These are phyloP conservation scores for Drosophila rufa DNA, from an alignment of 1,140 invertebrate genomes.

Conservation along the genomic window DNA sequence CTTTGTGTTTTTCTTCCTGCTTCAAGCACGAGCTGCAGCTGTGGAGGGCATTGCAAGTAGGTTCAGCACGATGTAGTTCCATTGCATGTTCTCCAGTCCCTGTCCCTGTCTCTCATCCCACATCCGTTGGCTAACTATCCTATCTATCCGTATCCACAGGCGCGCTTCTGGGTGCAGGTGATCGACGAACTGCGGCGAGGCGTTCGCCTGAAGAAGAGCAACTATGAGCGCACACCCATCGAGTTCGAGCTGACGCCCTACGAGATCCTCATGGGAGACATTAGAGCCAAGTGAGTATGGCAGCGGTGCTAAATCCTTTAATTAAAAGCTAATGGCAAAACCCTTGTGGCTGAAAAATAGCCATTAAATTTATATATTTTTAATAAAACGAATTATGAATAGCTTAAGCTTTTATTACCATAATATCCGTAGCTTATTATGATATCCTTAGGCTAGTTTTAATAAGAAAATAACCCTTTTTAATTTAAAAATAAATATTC, in stretches of 20 bases:
- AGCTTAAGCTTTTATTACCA: background rate
- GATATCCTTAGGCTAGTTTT: background rate
- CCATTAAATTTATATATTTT: background rate
- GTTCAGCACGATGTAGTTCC: conserved; percentile 53
- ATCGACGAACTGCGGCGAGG: conserved; percentile 93
- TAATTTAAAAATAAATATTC: conserved; percentile 17
- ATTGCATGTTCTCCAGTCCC: conserved; percentile 12
- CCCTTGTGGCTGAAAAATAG: background rate
- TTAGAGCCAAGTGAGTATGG: conserved; percentile 90
- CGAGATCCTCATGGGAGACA: conserved; percentile 98
- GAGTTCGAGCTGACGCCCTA: conserved; percentile 99
- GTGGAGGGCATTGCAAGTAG: conserved; percentile 91
- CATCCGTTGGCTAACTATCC: conserved; percentile 4
- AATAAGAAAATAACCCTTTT: too few species aligned
- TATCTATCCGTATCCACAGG: conserved; percentile 86
- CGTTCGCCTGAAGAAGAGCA: conserved; percentile 96
- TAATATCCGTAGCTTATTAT: background rate
- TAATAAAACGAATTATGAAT: background rate
- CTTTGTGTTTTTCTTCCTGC: conserved; percentile 10
- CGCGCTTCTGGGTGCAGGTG: conserved; percentile 98
- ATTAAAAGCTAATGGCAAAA: background rate
- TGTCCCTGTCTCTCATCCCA: background rate
- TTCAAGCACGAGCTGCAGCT: conserved; percentile 89
- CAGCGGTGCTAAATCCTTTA: background rate
- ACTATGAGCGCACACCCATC: conserved; percentile 89